These are phyloP conservation scores for Bombus fervidus DNA, from an alignment of 1,140 invertebrate species.

Conservation along the genomic window DNA sequence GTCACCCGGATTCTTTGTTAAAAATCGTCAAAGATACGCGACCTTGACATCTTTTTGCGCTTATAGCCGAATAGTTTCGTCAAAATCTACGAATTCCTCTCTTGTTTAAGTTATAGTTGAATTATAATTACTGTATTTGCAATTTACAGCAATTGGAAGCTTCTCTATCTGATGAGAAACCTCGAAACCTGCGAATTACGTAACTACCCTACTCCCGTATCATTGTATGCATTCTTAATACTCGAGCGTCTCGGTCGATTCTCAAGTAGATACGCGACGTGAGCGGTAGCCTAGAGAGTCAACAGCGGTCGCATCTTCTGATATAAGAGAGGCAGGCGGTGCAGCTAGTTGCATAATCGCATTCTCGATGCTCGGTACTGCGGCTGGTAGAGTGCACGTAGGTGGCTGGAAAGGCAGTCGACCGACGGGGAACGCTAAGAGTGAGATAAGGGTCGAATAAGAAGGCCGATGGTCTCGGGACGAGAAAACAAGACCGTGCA, in stretches of 20 bases:
- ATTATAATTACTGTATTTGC: too few relatives aligned
- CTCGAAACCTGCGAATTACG: too few relatives aligned
- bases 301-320: slow-evolving; percentile 25
- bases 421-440: slow-evolving; percentile 10
- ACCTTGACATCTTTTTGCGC: slow-evolving; percentile 9
- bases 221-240: too few relatives aligned
- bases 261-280: too few relatives aligned
- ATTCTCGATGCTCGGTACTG: slow-evolving; percentile 55
- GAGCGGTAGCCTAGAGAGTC: not conserved
- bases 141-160: too few relatives aligned
- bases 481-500: not conserved
- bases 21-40: not conserved
- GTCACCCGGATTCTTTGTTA: not conserved
- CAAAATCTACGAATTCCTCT: too few relatives aligned
- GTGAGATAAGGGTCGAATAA: slow-evolving; percentile 37
- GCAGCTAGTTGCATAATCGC: slow-evolving; percentile 62
- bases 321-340: slow-evolving; percentile 48
- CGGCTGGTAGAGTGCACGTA: slow-evolving; percentile 41
- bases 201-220: too few relatives aligned
- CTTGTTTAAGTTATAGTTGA: too few relatives aligned
- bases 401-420: slow-evolving; percentile 40
- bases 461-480: slow-evolving; percentile 19
- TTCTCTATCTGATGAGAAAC: too few relatives aligned
- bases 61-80: not conserved
- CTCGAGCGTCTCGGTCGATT: too few relatives aligned